Conservation (phyloP, 2,113 vertebrate genomes). For the Phyllopteryx taeniolatus region DNA sequence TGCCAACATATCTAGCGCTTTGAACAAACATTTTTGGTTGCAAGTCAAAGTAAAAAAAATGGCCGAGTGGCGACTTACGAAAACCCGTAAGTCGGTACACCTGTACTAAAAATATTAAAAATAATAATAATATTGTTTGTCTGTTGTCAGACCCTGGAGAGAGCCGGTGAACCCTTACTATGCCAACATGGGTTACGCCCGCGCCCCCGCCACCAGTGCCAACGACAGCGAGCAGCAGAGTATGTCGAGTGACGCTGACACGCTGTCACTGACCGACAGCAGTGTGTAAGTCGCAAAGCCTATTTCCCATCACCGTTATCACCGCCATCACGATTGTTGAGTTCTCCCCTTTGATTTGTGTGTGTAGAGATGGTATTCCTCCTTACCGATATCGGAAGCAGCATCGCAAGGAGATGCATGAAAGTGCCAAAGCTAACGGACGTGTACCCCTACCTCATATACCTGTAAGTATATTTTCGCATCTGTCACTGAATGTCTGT, state of each 20-base stretch:
- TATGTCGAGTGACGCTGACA: conserved; percentile 97
- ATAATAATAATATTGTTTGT: not conserved
- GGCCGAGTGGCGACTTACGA: no score
- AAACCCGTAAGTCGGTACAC: no score
- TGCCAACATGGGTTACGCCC: conserved; percentile 89
- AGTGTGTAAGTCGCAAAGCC: conserved; percentile 78
- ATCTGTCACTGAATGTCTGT: not conserved
- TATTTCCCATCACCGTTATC: no score
- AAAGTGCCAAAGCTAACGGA: conserved; percentile 98
- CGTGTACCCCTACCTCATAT: conserved; percentile 98
- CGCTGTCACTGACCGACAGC: conserved; percentile 95
- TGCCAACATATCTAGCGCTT: no score
- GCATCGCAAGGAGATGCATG: conserved; percentile 97
- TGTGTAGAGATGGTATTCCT: conserved; percentile 88
- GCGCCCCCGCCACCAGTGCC: conserved; percentile 92
- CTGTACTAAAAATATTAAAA: not conserved
- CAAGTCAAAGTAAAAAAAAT: not conserved
- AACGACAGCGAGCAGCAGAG: conserved; percentile 99
- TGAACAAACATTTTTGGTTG: no score
- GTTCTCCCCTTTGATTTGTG: not conserved
- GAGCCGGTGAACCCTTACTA: conserved; percentile 94
- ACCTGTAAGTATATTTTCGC: conserved; percentile 83
- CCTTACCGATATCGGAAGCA: conserved; percentile 92
- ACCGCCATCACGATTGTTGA: not conserved
- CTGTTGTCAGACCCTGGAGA: conserved; percentile 78